phyloP scores from a whole-genome alignment of 1,140 invertebrate species.

The Meteorus sp. region DNA sequence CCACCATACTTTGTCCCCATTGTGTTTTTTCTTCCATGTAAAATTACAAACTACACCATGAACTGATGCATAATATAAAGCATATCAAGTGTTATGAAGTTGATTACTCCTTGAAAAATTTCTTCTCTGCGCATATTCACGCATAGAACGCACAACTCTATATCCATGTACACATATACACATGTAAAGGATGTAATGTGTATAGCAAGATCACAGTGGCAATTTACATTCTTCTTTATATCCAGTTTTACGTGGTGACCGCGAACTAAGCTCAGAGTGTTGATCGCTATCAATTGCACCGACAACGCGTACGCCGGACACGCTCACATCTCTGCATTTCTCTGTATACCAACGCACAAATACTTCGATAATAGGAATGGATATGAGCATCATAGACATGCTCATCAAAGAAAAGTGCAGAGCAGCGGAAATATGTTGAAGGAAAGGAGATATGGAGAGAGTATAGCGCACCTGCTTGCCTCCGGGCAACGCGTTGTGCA shows the following conservation, averaged over 20 bases:
- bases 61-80: too few species aligned
- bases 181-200: constrained; percentile 18
- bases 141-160: too few species aligned
- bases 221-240: constrained; percentile 44
- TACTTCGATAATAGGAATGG: background rate
- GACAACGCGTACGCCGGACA: constrained; percentile 13
- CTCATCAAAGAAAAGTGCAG: constrained; percentile 3
- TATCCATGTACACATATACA: too few species aligned
- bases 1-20: too few species aligned
- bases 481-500: constrained; percentile 31
- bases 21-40: too few species aligned
- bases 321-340: too few species aligned
- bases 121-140: background rate
- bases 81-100: too few species aligned
- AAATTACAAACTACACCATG: too few species aligned
- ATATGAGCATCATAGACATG: constrained; percentile 13
- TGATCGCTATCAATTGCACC: constrained; percentile 31
- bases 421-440: background rate
- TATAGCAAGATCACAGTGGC: constrained; percentile 2
- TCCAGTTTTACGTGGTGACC: constrained; percentile 25
- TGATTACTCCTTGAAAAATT: too few species aligned
- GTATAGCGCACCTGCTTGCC: constrained; percentile 45
- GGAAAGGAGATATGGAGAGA: constrained; percentile 33
- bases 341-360: too few species aligned
- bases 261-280: constrained; percentile 16